A percentile compares a stretch with the other conserved stretches of the same genome.
Conservation (phyloP, 2,888 invertebrate species). For the Philopedon plagiatum region DNA sequence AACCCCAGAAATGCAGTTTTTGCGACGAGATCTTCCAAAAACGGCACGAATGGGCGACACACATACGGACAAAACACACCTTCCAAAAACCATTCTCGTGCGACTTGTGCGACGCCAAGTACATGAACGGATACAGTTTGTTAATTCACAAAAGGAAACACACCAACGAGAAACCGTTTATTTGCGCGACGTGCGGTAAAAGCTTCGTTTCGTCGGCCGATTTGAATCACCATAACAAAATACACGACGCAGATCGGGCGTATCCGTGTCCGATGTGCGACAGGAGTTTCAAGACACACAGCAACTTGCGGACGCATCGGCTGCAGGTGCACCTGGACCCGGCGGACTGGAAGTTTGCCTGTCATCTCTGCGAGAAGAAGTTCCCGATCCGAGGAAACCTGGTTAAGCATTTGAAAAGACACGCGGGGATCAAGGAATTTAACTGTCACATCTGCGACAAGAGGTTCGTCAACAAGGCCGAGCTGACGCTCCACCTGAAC, state of each 20-base stretch:
- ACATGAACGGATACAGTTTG: conserved; percentile 57
- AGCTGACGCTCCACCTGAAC: conserved; percentile 56
- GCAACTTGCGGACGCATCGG: conserved; percentile 57
- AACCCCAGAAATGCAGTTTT: conserved; percentile 56
- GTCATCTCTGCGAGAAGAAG: conserved; percentile 55
- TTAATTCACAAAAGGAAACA: conserved; percentile 59
- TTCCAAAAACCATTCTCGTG: conserved; percentile 60
- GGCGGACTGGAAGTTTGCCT: conserved; percentile 58
- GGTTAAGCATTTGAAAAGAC: conserved; percentile 57
- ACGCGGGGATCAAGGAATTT: conserved; percentile 63
- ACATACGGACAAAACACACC: conserved; percentile 57
- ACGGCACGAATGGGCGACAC: conserved; percentile 55
- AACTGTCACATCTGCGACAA: conserved; percentile 63
- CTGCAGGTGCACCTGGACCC: conserved; percentile 60
- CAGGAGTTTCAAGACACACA: conserved; percentile 59
- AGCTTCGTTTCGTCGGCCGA: conserved; percentile 60
- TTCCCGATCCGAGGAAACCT: conserved; percentile 60
- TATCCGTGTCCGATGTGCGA: conserved; percentile 57
- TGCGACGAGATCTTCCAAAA: conserved; percentile 58
- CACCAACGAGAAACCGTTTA: conserved; percentile 58
- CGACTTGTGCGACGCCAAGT: conserved; percentile 57
- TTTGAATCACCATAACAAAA: conserved; percentile 59
- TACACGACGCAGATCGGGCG: conserved; percentile 57
- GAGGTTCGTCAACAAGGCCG: conserved; percentile 61
- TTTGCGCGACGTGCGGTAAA: conserved; percentile 63